A percentile compares a stretch with the other conserved stretches of the same genome.
Conservation (phyloP, 92 coral and sea anemone species). For the Scolanthus callimorphus region DNA sequence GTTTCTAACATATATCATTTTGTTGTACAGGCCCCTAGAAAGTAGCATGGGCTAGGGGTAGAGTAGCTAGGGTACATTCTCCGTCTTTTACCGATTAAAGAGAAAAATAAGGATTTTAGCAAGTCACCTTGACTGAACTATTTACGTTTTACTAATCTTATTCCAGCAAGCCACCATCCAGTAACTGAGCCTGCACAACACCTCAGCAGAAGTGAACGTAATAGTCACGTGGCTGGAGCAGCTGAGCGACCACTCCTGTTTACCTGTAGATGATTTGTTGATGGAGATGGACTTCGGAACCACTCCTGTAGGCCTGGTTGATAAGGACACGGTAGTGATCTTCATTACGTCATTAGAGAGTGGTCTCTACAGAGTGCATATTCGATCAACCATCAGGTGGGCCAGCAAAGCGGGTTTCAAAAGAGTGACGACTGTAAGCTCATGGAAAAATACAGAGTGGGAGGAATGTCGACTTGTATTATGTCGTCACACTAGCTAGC, state of each 20-base stretch:
- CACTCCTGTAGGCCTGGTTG: slow-evolving; percentile 53
- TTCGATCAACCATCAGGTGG: slow-evolving; percentile 87
- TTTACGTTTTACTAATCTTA: slow-evolving; percentile 1
- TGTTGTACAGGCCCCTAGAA: too few relatives aligned
- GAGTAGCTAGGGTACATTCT: too few relatives aligned
- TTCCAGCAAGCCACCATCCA: slow-evolving; percentile 73
- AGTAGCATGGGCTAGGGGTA: too few relatives aligned
- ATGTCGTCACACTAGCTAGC: too few relatives aligned
- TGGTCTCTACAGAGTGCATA: slow-evolving; percentile 91
- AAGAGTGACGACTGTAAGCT: too few relatives aligned
- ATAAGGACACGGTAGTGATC: slow-evolving; percentile 87
- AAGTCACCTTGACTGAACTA: too few relatives aligned
- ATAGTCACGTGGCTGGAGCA: slow-evolving; percentile 95
- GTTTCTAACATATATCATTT: too few relatives aligned
- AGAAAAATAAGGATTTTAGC: neutral
- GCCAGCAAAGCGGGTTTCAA: too few relatives aligned
- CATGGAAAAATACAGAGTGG: too few relatives aligned
- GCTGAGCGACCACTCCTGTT: slow-evolving; percentile 84
- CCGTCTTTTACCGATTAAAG: too few relatives aligned
- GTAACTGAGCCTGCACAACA: slow-evolving; percentile 82
- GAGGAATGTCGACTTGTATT: too few relatives aligned
- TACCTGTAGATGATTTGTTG: slow-evolving; percentile 86
- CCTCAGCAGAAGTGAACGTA: slow-evolving; percentile 91
- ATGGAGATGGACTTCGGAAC: slow-evolving; percentile 79
- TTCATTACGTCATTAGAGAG: slow-evolving; percentile 80